phyloP scores from a whole-genome alignment of 1,140 invertebrate species.

The Chlorops oryzae region DNA sequence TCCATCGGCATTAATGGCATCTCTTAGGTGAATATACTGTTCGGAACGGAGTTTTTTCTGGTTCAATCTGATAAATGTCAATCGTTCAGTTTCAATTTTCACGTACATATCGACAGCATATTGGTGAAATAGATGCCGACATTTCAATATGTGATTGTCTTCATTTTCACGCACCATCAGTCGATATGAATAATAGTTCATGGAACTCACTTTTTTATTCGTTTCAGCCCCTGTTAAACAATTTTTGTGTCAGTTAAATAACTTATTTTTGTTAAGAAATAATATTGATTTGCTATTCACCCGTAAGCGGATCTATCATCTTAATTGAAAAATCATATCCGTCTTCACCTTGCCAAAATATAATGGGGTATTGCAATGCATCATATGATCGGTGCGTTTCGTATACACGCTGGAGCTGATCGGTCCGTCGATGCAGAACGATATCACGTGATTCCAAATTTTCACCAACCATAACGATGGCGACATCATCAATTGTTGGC shows the following conservation, averaged over 20 bases:
- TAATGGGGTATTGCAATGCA: conserved; percentile 47
- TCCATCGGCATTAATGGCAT: conserved; percentile 15
- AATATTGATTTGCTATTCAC: too few species aligned
- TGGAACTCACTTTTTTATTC: conserved; percentile 42
- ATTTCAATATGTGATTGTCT: conserved; percentile 23
- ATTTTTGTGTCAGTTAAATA: neutral
- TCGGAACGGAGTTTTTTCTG: conserved; percentile 12
- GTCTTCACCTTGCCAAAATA: conserved; percentile 48
- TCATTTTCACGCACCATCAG: conserved; percentile 36
- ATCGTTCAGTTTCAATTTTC: conserved; percentile 13
- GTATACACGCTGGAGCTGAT: conserved; percentile 35
- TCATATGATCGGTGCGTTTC: conserved; percentile 46
- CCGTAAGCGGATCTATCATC: conserved; percentile 4
- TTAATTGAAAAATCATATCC: conserved; percentile 36
- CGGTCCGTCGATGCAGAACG: conserved; percentile 15
- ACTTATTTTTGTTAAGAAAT: neutral
- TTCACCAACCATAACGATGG: conserved; percentile 42
- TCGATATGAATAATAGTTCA: conserved; percentile 47
- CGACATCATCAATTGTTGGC: conserved; percentile 44
- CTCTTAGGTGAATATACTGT: conserved; percentile 14
- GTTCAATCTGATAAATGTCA: conserved; percentile 12
- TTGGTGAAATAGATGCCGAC: conserved; percentile 28
- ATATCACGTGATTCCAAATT: conserved; percentile 17
- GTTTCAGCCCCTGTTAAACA: conserved; percentile 1
- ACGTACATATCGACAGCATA: conserved; percentile 50